Base-by-base conservation (phyloP, 2,888 invertebrate species). In the Callinectes sapidus region DNA sequence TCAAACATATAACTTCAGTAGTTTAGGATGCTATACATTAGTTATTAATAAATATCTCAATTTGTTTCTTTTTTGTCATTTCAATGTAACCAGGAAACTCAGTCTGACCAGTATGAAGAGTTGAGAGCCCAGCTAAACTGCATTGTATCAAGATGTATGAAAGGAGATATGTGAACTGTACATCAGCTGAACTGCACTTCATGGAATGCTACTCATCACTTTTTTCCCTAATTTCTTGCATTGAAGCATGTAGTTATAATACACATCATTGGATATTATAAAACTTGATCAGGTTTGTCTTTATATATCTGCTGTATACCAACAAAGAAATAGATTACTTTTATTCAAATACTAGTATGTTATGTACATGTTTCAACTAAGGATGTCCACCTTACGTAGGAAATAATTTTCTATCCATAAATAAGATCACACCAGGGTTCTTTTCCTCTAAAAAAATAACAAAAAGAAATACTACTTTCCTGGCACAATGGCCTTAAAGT, bases 361-460 rank as follows among this genome's bases (percentile, higher is more conserved):
- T 71, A 71, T 71, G 23, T 71, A 71, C 71, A 71, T 71, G 71
- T 71, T 71, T n/a, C n/a, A 71, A 71, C 71, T 71, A 71, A 71
- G 16, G 61, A 61, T 61, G 61, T 61, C 61, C 61, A 61, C 16
- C 18, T 0, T 61, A 61, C 18, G 16, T 61, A 71, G 0, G 23
- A 6, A 71, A 71, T n/a, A 71, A 71, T n/a, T 48, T 48, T 48
- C 8, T 23, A 23, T 8, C 23, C 10, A 28, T n/a, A n/a, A 71
- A 71, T 18, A 71, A 71, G 71, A 71, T 71, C 28, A 71, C 71
- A 28, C n/a, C 71, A 71, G 71, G 71, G 71, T 23, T n/a, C 28
- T 71, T 71, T 23, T 71, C 71, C 71, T n/a, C 71, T 23, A 28
- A 23, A 71, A 71, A 71, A 28, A 10, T 48, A 61, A 61, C 18